A percentile compares a stretch with the other conserved stretches of the same genome.
These are phyloP conservation scores for Vespertilio murinus DNA, from an alignment of 2,797 vertebrate genomes.

Conservation along the genomic window DNA sequence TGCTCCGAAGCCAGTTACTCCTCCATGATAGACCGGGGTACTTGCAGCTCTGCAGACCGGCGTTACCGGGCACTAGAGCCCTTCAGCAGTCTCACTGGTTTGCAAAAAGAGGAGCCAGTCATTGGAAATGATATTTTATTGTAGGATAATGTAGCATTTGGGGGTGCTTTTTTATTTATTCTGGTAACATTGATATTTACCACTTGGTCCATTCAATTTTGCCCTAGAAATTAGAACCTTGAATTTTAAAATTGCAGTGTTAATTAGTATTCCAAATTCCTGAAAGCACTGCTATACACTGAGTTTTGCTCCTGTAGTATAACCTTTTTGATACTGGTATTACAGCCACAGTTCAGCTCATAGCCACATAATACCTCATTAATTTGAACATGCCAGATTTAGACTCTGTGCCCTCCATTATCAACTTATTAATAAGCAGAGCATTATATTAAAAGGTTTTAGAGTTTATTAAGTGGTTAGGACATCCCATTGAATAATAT, in stretches of 20 bases:
- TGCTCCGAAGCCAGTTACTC: not conserved
- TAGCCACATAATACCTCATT: not conserved
- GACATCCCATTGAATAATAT: not conserved
- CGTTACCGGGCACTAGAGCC: accelerated
- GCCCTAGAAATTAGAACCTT: not conserved
- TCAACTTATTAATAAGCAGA: not conserved
- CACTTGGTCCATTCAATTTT: not conserved
- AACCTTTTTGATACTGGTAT: not conserved
- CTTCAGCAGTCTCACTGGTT: not conserved
- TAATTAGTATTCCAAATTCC: not conserved
- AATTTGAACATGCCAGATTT: constrained; percentile 1
- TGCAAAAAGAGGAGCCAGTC: not conserved
- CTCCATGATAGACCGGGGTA: not conserved
- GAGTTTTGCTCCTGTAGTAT: not conserved
- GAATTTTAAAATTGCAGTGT: not conserved
- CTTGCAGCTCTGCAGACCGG: no score
- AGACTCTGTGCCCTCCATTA: not conserved
- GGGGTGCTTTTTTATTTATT: not conserved
- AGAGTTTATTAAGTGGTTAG: not conserved
- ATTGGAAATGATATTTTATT: not conserved
- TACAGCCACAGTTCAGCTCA: not conserved
- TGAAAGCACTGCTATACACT: not conserved
- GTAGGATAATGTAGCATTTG: not conserved
- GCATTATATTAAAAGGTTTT: not conserved
- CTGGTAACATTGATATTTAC: not conserved